phyloP scores from a whole-genome alignment of 1,140 invertebrate genomes.

The Ips typographus region DNA sequence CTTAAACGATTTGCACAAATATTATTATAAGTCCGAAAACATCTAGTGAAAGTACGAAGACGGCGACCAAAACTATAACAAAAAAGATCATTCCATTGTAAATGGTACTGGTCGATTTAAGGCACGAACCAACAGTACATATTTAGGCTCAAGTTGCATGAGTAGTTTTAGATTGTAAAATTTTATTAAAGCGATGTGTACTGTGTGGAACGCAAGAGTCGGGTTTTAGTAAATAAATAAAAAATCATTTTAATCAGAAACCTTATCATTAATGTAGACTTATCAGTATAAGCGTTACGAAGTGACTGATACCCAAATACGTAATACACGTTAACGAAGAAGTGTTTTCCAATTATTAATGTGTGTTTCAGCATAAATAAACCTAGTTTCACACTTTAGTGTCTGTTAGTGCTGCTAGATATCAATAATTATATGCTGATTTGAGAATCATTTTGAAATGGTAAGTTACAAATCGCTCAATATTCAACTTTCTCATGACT shows the following conservation, averaged over 20 bases:
- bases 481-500: too few species aligned
- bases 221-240: constrained; percentile 23
- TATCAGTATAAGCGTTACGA: constrained; percentile 23
- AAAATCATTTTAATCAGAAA: constrained; percentile 25
- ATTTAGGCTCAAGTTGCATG: background rate
- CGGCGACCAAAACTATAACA: constrained; percentile 19
- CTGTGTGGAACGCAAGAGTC: background rate
- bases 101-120: background rate
- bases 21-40: constrained; percentile 19
- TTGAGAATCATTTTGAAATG: too few species aligned
- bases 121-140: background rate
- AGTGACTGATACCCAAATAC: constrained; percentile 21
- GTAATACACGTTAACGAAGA: constrained; percentile 24
- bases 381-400: too few species aligned
- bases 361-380: too few species aligned
- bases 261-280: constrained; percentile 17
- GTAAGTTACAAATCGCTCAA: too few species aligned
- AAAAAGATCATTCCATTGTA: constrained; percentile 19
- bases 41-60: constrained; percentile 21
- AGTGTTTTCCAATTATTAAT: background rate
- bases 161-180: background rate
- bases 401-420: too few species aligned
- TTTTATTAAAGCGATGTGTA: background rate
- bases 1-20: constrained; percentile 5
- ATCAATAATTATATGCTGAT: too few species aligned